phyloP scores from a whole-genome alignment of 2,888 invertebrate genomes.

The Nipponacmea schrenckii region DNA sequence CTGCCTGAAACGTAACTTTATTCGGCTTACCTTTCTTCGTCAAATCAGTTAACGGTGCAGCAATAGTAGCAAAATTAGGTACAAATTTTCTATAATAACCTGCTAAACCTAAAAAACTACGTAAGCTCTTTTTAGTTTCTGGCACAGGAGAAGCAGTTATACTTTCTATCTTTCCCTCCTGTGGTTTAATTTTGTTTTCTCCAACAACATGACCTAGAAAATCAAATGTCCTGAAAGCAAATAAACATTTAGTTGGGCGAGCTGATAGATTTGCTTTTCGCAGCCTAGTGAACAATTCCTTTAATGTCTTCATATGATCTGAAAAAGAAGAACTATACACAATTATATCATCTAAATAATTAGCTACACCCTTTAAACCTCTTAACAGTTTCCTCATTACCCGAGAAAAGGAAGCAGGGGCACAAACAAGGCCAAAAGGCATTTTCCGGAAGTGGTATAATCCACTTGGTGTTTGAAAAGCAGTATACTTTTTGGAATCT shows the following conservation, averaged over 20 bases:
- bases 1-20: conserved; percentile 26
- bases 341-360: conserved; percentile 22
- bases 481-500: background rate
- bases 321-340: conserved; percentile 13
- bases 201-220: conserved; percentile 20
- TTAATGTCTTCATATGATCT: conserved; percentile 9
- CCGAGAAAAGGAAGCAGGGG: conserved; percentile 12
- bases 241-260: conserved; percentile 15
- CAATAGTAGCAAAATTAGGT: conserved; percentile 25
- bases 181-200: background rate
- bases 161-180: conserved; percentile 1
- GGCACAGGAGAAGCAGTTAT: conserved; percentile 14
- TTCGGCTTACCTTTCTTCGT: conserved; percentile 23
- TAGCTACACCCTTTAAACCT: conserved; percentile 13
- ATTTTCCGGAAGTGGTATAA: conserved; percentile 7
- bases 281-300: conserved; percentile 9
- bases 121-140: conserved; percentile 11
- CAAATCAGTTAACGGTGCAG: conserved; percentile 30
- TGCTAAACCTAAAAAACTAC: conserved; percentile 16
- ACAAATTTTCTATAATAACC: conserved; percentile 22
- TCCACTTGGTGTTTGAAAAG: conserved; percentile 9
- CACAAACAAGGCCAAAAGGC: conserved; percentile 16
- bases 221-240: conserved; percentile 13
- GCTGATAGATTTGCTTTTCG: background rate
- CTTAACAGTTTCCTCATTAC: conserved; percentile 19